Percentiles rank a stretch among this genome's conserved stretches.
Conservation (phyloP, 2,113 vertebrate genomes). For the Marmota flaviventris region DNA sequence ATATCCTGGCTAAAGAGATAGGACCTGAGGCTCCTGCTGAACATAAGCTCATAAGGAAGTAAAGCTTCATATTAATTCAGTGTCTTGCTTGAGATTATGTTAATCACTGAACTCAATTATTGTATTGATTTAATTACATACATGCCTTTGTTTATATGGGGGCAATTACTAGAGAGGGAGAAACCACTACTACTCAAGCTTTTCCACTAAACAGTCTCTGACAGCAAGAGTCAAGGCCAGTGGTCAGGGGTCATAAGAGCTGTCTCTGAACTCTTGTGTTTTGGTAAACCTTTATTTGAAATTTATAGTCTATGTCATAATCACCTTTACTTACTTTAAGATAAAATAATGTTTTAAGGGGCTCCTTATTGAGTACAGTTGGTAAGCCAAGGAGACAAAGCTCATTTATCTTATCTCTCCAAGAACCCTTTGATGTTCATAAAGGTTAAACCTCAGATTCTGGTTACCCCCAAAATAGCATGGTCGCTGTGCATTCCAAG, state of each 20-base stretch:
- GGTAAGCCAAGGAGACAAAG: not conserved
- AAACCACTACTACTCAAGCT: not conserved
- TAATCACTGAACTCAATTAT: not conserved
- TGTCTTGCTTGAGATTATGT: not conserved
- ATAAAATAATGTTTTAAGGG: conserved; percentile 20
- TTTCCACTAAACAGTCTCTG: not conserved
- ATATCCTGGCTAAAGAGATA: not conserved
- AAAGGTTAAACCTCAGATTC: not conserved
- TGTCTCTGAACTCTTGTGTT: conserved; percentile 16
- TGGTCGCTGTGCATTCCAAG: not conserved
- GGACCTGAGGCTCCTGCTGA: not conserved
- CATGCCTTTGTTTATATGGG: not conserved
- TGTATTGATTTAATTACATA: not conserved
- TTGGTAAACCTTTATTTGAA: conserved; percentile 24
- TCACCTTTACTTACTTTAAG: conserved; percentile 10
- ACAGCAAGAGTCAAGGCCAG: not conserved
- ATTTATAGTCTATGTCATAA: not conserved
- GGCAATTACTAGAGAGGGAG: not conserved
- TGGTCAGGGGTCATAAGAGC: not conserved
- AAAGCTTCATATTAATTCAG: not conserved
- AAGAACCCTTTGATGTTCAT: not conserved
- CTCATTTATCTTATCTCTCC: not conserved
- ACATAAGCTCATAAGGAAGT: not conserved
- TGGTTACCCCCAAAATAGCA: not conserved
- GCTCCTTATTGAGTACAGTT: not conserved